Conservation (phyloP, 2,113 vertebrate genomes). For the Herpetotheres cachinnans region DNA sequence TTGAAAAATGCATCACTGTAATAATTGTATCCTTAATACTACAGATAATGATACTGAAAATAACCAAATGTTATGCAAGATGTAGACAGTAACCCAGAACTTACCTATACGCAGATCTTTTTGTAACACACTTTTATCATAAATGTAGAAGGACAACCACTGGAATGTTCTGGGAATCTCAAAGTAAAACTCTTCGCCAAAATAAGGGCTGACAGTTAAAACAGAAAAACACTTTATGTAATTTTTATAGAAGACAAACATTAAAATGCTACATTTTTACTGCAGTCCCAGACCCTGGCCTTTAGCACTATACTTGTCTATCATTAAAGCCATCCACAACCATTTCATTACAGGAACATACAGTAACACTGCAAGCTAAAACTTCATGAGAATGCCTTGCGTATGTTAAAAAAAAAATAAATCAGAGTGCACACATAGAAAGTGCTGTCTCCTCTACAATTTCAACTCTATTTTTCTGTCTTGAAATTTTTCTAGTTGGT, state of each 20-base stretch:
- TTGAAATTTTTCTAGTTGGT: neutral
- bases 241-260: neutral
- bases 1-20: neutral
- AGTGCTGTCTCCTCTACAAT: neutral
- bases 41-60: neutral
- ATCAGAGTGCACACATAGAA: neutral
- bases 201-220: constrained; percentile 84
- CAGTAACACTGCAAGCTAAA: neutral
- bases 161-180: constrained; percentile 97
- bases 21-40: neutral
- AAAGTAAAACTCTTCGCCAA: constrained; percentile 98
- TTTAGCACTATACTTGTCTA: neutral
- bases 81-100: neutral
- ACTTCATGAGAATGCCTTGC: neutral
- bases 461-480: neutral
- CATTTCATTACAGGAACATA: neutral
- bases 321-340: neutral
- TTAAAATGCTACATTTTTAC: neutral
- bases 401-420: neutral
- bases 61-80: neutral
- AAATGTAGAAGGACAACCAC: constrained; percentile 97
- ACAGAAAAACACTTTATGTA: neutral
- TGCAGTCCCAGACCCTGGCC: neutral
- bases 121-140: constrained; percentile 94
- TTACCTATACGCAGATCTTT: constrained; percentile 92